phyloP scores from a whole-genome alignment of 2,113 vertebrate genomes.

The Pseudonaja textilis region DNA sequence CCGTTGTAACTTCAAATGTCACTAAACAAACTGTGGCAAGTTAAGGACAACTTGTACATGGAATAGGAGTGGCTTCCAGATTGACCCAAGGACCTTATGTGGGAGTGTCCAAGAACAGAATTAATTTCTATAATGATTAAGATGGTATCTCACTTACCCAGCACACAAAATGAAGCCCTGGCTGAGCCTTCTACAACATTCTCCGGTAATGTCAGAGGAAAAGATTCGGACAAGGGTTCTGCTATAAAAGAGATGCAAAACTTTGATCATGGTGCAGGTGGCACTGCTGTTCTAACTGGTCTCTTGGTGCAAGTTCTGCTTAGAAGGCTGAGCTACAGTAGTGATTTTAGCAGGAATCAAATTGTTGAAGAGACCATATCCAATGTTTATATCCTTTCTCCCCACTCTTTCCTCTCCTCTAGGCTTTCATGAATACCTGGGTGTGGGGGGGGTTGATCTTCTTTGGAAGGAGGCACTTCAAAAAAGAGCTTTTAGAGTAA shows the following conservation, averaged over 20 bases:
- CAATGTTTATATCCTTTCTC: neutral
- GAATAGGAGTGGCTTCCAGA: neutral
- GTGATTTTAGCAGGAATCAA: neutral
- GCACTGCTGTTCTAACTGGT: neutral
- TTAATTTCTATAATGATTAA: neutral
- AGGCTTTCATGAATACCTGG: neutral
- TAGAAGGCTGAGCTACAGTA: neutral
- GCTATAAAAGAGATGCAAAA: constrained; percentile 48
- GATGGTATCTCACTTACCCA: constrained; percentile 58
- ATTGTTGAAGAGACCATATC: neutral
- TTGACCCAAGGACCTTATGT: neutral
- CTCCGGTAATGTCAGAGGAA: constrained; percentile 59
- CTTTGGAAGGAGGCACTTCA: too few species aligned
- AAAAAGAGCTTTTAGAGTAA: neutral
- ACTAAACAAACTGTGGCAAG: neutral
- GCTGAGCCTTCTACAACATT: constrained; percentile 66
- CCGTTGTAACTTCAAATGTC: too few species aligned
- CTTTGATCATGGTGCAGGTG: neutral
- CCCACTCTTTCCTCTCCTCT: neutral
- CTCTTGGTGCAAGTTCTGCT: neutral
- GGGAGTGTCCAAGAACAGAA: neutral
- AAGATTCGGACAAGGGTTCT: neutral
- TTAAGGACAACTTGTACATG: neutral
- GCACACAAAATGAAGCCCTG: constrained; percentile 64
- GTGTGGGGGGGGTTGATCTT: too few species aligned